Evolutionary conservation across 2,113 vertebrate genomes (phyloP).

Genomic region (Panthera tigris): DNA sequence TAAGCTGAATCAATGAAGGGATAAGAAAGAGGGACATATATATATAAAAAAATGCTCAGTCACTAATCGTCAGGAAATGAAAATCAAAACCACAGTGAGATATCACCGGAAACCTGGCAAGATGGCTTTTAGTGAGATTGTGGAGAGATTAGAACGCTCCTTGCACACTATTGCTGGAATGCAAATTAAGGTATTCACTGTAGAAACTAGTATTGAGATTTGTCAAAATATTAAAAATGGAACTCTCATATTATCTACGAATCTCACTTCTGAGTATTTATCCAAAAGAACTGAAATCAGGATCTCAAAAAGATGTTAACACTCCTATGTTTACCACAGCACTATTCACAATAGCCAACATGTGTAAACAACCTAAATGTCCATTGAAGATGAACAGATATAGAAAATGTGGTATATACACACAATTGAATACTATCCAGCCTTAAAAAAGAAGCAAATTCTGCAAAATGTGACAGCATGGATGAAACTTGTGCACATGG

Average conservation of each 20-base stretch:
- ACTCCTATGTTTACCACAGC: neutral
- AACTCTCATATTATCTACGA: neutral
- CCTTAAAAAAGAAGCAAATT: neutral
- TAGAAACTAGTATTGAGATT: neutral
- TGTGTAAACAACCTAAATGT: neutral
- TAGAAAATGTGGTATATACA: neutral
- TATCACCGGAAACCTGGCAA: neutral
- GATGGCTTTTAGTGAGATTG: neutral
- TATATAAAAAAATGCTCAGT: neutral
- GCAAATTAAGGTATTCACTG: neutral
- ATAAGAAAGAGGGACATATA: neutral
- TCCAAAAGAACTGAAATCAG: neutral
- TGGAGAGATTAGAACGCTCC: neutral
- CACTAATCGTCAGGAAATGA: neutral
- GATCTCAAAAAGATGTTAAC: neutral
- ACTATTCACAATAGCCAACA: neutral
- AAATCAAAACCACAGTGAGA: neutral
- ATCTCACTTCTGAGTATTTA: neutral
- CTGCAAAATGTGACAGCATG: neutral
- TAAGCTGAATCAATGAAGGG: neutral
- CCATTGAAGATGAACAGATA: neutral
- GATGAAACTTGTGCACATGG: neutral
- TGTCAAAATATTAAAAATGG: neutral
- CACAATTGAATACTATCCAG: neutral
- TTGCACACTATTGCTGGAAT: neutral